Base-by-base conservation (phyloP, 2,797 vertebrate genomes). In the Sebastes taczanowskii region DNA sequence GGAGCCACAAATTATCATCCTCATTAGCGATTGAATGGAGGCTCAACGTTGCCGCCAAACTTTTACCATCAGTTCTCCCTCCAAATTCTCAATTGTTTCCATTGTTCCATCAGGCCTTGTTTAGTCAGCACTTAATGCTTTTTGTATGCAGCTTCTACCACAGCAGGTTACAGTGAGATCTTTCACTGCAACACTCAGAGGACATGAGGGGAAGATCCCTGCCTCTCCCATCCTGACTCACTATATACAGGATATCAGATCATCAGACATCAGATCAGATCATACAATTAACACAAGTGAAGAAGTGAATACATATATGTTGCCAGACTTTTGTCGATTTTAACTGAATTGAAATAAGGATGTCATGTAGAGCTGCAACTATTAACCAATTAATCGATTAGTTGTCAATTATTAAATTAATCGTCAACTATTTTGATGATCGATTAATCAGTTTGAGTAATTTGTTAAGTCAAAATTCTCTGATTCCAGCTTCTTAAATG, bases 1-100 rank as follows among this genome's bases (percentile, higher is more conserved):
- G 81, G 94, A 95, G 94, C 90, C 91, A 89, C 95, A 94, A 93
- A 95, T 96, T 95, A 94, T 94, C 90, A 93, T 95, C 94, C 95
- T 95, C 93, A 94, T 94, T 94, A 93, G 90, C 86, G 90, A 90
- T 64, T 94, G 89, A 94, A 95, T 89, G 82, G 80, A 55, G 58
- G 76, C 89, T 70, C 84, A 85, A 70, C 52, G n/a, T 81, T 88
- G 85, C 88, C 91, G 82, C 88, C 91, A 91, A 90, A 89, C 71
- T 14, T 75, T 78, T 71, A 86, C 63, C 69, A 72, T 42, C 73
- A 62, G 32, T 34, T 86, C 65, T 91, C 89, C 93, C 91, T 90
- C 93, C 91, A 89, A 92, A 89, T 82, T 82, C 69, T 71, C 76
- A 61, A 42, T 76, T 29, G 62, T 42, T 42, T 42, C 62, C 30